phyloP scores from a whole-genome alignment of 2,888 invertebrate genomes.

The Toxonevra muliebris region DNA sequence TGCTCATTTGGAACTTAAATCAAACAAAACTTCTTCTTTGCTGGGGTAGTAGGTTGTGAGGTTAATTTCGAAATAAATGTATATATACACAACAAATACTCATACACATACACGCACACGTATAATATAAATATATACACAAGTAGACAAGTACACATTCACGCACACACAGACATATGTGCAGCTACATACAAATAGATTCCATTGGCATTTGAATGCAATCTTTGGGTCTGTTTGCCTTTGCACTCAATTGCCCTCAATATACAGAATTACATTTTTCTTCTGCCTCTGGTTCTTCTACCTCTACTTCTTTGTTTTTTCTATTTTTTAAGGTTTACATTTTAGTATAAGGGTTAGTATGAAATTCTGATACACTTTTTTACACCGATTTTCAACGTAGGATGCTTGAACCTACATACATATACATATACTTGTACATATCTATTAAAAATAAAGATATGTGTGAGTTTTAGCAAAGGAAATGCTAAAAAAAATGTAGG shows the following conservation, averaged over 20 bases:
- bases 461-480: too few relatives aligned
- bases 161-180: constrained; percentile 6
- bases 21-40: constrained; percentile 4
- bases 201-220: constrained; percentile 1
- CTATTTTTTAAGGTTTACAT: too few relatives aligned
- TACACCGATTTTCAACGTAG: too few relatives aligned
- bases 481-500: too few relatives aligned
- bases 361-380: too few relatives aligned
- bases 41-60: constrained; percentile 49
- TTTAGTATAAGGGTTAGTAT: too few relatives aligned
- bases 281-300: too few relatives aligned
- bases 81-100: not conserved
- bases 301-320: too few relatives aligned
- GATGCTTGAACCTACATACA: too few relatives aligned
- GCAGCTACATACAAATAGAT: not conserved
- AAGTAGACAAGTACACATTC: constrained; percentile 12
- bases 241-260: constrained; percentile 50
- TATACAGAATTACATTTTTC: constrained; percentile 17
- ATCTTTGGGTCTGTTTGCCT: constrained; percentile 43
- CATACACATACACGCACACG: not conserved
- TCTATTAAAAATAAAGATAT: too few relatives aligned
- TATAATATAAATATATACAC: too few relatives aligned
- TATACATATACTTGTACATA: too few relatives aligned
- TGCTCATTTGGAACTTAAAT: not conserved
- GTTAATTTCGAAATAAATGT: constrained; percentile 43